A percentile compares a stretch with the other conserved stretches of the same genome.
These are phyloP conservation scores for Enteromius afrohamiltoni DNA, from an alignment of 2,797 vertebrate species.

Conservation along the genomic window DNA sequence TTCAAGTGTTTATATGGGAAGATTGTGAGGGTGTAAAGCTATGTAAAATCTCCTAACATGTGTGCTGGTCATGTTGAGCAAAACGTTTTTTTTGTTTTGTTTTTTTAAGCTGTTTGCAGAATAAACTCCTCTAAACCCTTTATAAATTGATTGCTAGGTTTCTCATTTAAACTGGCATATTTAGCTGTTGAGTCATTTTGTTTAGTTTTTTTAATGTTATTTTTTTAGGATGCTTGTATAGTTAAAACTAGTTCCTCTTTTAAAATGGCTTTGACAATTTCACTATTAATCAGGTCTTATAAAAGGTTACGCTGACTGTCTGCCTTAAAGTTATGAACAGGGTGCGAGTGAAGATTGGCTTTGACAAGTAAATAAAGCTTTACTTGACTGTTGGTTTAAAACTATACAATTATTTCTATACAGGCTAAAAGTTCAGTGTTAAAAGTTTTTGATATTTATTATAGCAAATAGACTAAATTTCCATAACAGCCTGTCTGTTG, in stretches of 20 bases:
- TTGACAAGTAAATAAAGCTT: constrained; percentile 5
- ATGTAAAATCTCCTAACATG: background rate
- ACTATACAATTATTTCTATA: background rate
- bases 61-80: background rate
- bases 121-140: background rate
- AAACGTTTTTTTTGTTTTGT: too few species aligned
- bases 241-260: background rate
- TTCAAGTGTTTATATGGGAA: background rate
- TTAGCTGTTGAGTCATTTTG: background rate
- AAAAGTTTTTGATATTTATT: background rate
- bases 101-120: background rate
- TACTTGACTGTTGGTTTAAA: background rate
- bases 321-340: background rate
- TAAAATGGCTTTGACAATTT: constrained; percentile 9
- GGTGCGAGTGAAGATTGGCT: background rate
- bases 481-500: constrained; percentile 3
- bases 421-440: background rate
- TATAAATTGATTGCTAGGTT: background rate
- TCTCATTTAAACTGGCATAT: background rate
- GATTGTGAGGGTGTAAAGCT: background rate
- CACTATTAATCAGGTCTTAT: constrained; percentile 37
- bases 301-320: constrained; percentile 43
- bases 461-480: background rate
- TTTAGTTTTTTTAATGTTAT: background rate
- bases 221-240: background rate